Evolutionary conservation across 2,113 vertebrate genomes (phyloP).

Genomic region (Nettapus auritus): DNA sequence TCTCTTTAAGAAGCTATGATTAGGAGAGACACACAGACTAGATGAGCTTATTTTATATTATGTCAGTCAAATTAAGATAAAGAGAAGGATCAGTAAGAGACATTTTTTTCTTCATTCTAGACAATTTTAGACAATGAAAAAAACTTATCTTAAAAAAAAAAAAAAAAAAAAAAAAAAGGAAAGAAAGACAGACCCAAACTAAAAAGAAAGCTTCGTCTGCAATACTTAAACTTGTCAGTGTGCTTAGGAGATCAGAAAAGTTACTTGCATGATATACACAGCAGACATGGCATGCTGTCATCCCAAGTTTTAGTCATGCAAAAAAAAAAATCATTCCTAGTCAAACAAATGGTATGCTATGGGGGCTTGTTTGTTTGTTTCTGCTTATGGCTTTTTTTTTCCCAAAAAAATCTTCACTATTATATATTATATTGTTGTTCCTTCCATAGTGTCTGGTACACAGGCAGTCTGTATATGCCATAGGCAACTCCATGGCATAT

Average conservation of each 20-base stretch:
- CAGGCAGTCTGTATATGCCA: too few species aligned
- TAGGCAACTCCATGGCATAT: too few species aligned
- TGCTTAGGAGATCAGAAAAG: neutral
- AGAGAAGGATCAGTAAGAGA: neutral
- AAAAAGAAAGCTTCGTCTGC: neutral
- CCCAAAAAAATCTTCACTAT: neutral
- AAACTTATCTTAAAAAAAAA: neutral
- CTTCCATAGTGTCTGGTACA: too few species aligned
- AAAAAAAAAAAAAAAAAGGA: neutral
- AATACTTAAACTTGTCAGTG: neutral
- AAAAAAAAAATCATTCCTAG: neutral
- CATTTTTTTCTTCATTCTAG: neutral
- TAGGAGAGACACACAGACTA: neutral
- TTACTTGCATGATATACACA: neutral
- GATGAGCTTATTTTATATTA: neutral
- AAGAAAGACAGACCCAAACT: neutral
- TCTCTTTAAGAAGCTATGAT: neutral
- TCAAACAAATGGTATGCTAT: neutral
- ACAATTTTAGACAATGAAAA: neutral
- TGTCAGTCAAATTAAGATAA: neutral
- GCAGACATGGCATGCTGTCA: neutral
- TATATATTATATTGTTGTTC: too few species aligned
- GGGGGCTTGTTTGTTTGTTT: neutral
- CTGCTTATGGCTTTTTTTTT: neutral
- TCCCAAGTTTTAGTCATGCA: neutral